A percentile compares a stretch with the other conserved stretches of the same genome.
Evolutionary conservation across 2,888 invertebrate genomes (phyloP).

Genomic region (Spilarctia lutea): DNA sequence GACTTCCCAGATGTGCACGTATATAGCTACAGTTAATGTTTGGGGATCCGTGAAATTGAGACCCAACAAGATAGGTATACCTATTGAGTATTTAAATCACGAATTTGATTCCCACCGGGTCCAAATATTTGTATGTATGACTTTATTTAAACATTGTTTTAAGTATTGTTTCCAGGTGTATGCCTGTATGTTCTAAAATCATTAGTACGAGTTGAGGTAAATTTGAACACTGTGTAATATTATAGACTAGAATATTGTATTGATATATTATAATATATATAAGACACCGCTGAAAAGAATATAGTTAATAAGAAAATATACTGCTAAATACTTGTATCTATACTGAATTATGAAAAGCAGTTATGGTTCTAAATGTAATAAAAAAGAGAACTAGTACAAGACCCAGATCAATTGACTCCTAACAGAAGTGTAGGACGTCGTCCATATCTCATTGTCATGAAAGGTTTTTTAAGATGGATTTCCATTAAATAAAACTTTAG

Average conservation of each 20-base stretch:
- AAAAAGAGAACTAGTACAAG: not conserved
- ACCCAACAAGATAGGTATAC: not conserved
- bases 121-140: not conserved
- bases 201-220: not conserved
- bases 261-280: too few relatives aligned
- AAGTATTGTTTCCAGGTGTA: not conserved
- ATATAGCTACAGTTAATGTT: slow-evolving; percentile 44
- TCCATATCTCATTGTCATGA: too few relatives aligned
- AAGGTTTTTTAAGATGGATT: too few relatives aligned
- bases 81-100: not conserved
- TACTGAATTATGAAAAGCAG: too few relatives aligned
- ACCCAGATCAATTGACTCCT: not conserved
- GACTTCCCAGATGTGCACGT: slow-evolving; percentile 61
- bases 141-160: not conserved
- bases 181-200: not conserved
- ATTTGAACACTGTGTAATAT: too few relatives aligned
- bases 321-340: too few relatives aligned
- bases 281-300: too few relatives aligned
- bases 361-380: not conserved
- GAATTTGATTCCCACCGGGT: not conserved
- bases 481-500: too few relatives aligned
- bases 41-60: slow-evolving; percentile 52
- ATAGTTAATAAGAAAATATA: too few relatives aligned
- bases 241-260: too few relatives aligned
- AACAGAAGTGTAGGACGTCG: not conserved